Base-by-base conservation (phyloP, 2,888 invertebrate species). In the Acleris holmiana region DNA sequence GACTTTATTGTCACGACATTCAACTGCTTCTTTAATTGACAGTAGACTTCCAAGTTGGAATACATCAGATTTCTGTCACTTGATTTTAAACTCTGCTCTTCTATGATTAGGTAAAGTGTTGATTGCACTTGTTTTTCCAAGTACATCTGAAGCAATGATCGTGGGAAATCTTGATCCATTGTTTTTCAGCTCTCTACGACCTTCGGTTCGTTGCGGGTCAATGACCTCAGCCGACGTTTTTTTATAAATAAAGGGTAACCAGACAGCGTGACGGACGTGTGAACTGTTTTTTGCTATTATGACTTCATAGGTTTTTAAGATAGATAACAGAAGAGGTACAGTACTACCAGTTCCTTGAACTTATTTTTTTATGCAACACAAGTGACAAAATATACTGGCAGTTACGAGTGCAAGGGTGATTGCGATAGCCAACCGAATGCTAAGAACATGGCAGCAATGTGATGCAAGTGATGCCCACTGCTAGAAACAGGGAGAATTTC, bases 111-210 rank as follows among this genome's bases (percentile, higher is more conserved):
- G 25, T 35, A 7, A 10, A 5, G 23, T 35, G 41, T 59, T 17
- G 29, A 23, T 49, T 44, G 48, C 0, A 35, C 18, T 0, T 1
- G 40, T 46, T 64, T 67, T 70, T 63, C 69, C 62, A 67, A 68
- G 69, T n/a, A 64, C 67, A 68, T 73, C 64, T 76, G 71, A 71
- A 59, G 76, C 72, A 80, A 82, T 76, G 76, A 76, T 76, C 80
- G 85, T 88, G 89, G 82, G 88, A 89, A 84, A 76, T 69, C 73
- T 77, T 72, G 71, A 35, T 67, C 57, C 76, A 87, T 88, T 87
- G 88, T 88, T 79, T 85, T 81, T 77, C 73, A 68, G 74, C 77
- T 80, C 80, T 80, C 75, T 79, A 77, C 76, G 79, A 81, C 85
- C 86, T 86, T 86, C 80, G 75, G 80, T 79, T 79, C 73, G 77